A percentile compares a stretch with the other conserved stretches of the same genome.
Conservation (phyloP, 2,113 vertebrate species). For the Puntigrus tetrazona region DNA sequence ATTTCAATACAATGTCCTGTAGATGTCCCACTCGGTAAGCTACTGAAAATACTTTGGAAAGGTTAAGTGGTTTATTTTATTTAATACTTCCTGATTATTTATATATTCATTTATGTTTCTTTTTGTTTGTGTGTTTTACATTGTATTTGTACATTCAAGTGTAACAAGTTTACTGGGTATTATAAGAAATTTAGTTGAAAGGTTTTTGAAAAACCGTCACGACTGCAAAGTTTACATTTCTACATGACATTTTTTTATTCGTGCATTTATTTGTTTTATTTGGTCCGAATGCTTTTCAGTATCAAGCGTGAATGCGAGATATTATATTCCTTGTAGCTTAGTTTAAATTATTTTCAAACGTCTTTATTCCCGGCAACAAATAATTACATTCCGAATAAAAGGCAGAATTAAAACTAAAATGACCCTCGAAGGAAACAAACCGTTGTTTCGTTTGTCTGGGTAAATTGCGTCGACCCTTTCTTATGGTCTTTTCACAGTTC, state of each 20-base stretch:
- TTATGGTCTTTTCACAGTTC: background rate
- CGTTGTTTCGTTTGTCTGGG: background rate
- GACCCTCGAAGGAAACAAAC: background rate
- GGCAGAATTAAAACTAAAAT: background rate
- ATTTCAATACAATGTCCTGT: no score
- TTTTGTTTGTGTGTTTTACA: background rate
- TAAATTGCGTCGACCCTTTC: slow-evolving; percentile 4
- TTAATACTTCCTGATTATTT: background rate
- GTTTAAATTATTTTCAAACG: no score
- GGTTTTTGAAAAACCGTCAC: background rate
- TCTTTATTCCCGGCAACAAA: background rate
- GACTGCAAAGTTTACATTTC: background rate
- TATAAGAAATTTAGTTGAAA: background rate
- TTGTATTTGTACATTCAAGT: no score
- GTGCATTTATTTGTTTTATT: no score
- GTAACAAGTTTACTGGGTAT: background rate
- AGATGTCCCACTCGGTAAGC: no score
- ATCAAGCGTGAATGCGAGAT: no score
- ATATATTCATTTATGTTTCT: no score
- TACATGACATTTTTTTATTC: no score
- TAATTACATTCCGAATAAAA: background rate
- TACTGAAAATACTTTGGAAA: no score
- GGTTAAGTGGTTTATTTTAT: background rate
- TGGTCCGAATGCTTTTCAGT: no score
- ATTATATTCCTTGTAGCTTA: no score